Evolutionary conservation across 1,140 invertebrate genomes (phyloP).

Genomic region (Coenobita brevimanus): DNA sequence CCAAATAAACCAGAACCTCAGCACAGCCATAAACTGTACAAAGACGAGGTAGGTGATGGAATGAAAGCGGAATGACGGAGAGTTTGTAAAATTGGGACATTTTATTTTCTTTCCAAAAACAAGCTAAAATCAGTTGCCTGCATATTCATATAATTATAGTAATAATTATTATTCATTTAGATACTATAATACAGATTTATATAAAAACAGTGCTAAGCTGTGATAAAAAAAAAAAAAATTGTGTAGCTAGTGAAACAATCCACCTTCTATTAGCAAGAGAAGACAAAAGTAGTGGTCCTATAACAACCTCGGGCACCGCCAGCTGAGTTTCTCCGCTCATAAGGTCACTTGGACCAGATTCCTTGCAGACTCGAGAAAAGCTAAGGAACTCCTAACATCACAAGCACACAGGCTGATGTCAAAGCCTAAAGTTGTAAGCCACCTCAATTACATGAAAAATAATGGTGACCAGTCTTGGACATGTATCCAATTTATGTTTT

Average conservation of each 20-base stretch:
- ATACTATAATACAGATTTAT: conserved; percentile 65
- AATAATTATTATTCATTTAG: conserved; percentile 61
- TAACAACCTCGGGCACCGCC: conserved; percentile 33
- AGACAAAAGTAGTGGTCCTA: conserved; percentile 40
- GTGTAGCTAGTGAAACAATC: conserved; percentile 61
- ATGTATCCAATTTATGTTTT: background rate
- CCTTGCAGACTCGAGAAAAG: background rate
- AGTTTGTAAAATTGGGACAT: conserved; percentile 61
- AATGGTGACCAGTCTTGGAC: conserved; percentile 33
- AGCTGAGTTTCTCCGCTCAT: conserved; percentile 20
- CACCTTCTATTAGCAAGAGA: conserved; percentile 60
- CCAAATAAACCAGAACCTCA: background rate
- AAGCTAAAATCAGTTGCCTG: conserved; percentile 65
- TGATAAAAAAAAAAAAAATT: conserved; percentile 54
- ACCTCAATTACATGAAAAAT: conserved; percentile 25
- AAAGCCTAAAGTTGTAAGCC: conserved; percentile 7
- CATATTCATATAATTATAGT: conserved; percentile 63
- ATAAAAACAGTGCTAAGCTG: conserved; percentile 67
- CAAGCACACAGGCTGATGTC: background rate
- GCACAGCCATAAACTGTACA: background rate
- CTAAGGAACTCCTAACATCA: background rate
- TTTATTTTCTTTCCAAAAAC: conserved; percentile 60
- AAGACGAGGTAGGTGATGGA: conserved; percentile 36
- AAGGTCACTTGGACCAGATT: background rate
- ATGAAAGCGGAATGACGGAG: conserved; percentile 54